phyloP scores from a whole-genome alignment of 2,797 vertebrate species.

The Yasuhikotakia modesta region DNA sequence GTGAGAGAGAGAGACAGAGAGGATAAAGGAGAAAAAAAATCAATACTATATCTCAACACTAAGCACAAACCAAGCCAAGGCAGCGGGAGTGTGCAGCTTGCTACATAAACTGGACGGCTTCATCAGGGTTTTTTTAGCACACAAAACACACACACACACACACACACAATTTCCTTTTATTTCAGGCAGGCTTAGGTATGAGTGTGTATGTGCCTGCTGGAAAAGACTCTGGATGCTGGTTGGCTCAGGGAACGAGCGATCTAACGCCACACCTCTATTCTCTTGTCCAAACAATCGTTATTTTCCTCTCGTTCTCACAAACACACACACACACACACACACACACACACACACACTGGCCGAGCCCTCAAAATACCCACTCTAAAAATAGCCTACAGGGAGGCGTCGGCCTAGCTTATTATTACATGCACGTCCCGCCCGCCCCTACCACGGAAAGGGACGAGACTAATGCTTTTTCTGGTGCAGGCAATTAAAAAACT shows the following conservation, averaged over 20 bases:
- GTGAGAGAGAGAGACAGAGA: conserved; percentile 58
- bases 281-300: conserved; percentile 52
- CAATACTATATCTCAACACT: conserved; percentile 81
- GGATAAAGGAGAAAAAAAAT: conserved; percentile 67
- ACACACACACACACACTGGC: conserved; percentile 50
- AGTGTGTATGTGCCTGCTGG: conserved; percentile 51
- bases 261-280: conserved; percentile 65
- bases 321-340: conserved; percentile 44
- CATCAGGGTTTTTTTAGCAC: conserved; percentile 71
- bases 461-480: conserved; percentile 88
- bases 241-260: conserved; percentile 65
- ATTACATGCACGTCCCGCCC: conserved; percentile 77
- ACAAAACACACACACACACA: conserved; percentile 55
- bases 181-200: conserved; percentile 32
- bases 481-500: conserved; percentile 92
- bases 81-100: conserved; percentile 81
- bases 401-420: conserved; percentile 72
- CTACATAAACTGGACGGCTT: conserved; percentile 81
- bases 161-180: conserved; percentile 53
- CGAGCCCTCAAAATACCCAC: conserved; percentile 71
- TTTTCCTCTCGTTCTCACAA: conserved; percentile 40
- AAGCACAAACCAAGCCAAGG: conserved; percentile 80
- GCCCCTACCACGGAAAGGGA: conserved; percentile 78
- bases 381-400: conserved; percentile 76
- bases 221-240: conserved; percentile 63